Evolutionary conservation across 2,888 invertebrate species (phyloP).

Genomic region (Pheosia tremula): DNA sequence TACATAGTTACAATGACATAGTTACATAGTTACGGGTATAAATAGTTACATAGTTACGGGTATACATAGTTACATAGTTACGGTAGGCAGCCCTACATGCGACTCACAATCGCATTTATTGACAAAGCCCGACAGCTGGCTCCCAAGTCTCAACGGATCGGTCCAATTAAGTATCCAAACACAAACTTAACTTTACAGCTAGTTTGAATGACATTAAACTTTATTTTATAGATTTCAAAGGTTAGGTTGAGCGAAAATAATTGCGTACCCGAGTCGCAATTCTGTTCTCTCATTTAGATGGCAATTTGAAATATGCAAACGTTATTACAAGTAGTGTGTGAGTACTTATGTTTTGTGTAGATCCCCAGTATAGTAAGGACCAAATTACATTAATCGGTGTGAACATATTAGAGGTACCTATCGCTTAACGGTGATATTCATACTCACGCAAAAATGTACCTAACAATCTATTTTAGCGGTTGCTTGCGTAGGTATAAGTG

Average conservation of each 20-base stretch:
- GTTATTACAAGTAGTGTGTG: slow-evolving; percentile 34
- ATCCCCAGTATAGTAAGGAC: neutral
- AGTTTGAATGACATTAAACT: slow-evolving; percentile 28
- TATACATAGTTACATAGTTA: no score
- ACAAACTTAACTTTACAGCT: slow-evolving; percentile 25
- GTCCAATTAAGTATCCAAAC: slow-evolving; percentile 60
- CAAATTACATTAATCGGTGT: neutral
- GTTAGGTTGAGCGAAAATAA: slow-evolving; percentile 7
- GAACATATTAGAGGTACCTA: no score
- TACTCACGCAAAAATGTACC: no score
- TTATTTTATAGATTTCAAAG: slow-evolving; percentile 25
- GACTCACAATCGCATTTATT: slow-evolving; percentile 65
- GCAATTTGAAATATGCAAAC: slow-evolving; percentile 57
- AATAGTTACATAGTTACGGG: no score
- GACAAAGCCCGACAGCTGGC: slow-evolving; percentile 63
- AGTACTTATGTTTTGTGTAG: slow-evolving; percentile 12
- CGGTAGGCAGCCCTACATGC: slow-evolving; percentile 18
- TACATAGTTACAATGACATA: no score
- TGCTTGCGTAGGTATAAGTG: no score
- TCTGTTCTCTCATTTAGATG: slow-evolving; percentile 46
- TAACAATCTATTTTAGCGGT: no score
- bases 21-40: no score
- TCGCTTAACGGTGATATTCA: no score
- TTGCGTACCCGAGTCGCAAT: slow-evolving; percentile 21
- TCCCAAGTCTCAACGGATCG: slow-evolving; percentile 49